A percentile compares a stretch with the other conserved stretches of the same genome.
Conservation (phyloP, 2,797 vertebrate genomes). For the Lacerta bilineata region DNA sequence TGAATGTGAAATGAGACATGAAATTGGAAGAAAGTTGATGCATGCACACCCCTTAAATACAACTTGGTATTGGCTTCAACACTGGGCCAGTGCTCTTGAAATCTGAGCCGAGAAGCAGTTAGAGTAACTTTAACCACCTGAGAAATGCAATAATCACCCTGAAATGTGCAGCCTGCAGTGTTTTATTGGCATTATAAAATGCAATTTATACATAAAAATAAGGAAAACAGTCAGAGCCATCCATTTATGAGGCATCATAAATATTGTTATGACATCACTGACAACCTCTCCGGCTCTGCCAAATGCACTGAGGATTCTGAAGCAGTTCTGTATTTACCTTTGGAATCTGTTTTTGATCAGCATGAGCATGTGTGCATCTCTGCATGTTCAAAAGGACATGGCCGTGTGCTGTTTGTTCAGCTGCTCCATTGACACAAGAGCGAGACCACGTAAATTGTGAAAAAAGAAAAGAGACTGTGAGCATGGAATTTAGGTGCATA, state of each 20-base stretch:
- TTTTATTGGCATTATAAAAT: conserved; percentile 79
- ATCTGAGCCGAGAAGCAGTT: conserved; percentile 77
- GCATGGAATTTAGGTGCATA: background rate
- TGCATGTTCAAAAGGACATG: conserved; percentile 40
- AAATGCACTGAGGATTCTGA: conserved; percentile 69
- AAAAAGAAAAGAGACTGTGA: too few relatives aligned
- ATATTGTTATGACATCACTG: conserved; percentile 78
- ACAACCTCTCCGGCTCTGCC: conserved; percentile 75
- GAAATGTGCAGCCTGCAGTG: conserved; percentile 75
- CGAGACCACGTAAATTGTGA: too few relatives aligned
- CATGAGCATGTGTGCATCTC: conserved; percentile 17
- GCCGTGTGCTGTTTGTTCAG: background rate
- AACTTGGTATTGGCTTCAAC: conserved; percentile 60
- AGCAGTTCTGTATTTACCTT: conserved; percentile 68
- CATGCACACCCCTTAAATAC: conserved; percentile 10
- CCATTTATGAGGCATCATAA: conserved; percentile 79
- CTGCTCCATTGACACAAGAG: background rate
- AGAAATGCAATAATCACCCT: conserved; percentile 77
- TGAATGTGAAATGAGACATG: conserved; percentile 22
- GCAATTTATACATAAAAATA: conserved; percentile 77
- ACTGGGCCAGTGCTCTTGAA: conserved; percentile 75
- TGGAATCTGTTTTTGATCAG: conserved; percentile 76
- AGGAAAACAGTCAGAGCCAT: conserved; percentile 76
- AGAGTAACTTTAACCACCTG: conserved; percentile 79
- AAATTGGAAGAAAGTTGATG: conserved; percentile 18